Base-by-base conservation (phyloP, 2,113 vertebrate genomes). In the Paralichthys olivaceus region DNA sequence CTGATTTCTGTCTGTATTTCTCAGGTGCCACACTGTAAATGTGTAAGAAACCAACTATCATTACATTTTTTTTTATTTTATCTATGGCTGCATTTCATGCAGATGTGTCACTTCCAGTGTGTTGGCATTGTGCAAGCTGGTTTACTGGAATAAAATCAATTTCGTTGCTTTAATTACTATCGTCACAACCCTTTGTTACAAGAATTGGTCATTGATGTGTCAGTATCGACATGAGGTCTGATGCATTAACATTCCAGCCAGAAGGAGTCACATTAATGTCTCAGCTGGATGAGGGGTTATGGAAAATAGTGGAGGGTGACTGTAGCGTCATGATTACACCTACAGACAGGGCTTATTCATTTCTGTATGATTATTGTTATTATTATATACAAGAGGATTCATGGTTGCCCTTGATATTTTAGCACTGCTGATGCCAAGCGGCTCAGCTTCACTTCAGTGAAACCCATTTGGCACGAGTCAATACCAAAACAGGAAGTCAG, bases 401-500 rank as follows among this genome's bases (percentile, higher is more conserved):
- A 11, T 37, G 72, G 11, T 60, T 45, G 69, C 28, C 66, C 67
- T 58, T 62, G 47, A 49, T 60, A 37, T 57, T 4, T 28, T 47
- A 14, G 25, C 49, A 15, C 63, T 34, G 54, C 72, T 77, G 81
- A 53, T 75, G 83, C 78, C 72, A 86, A 84, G 73, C 45, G 11
- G 65, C 79, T 83, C 34, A 15, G 1, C 77, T 78, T 79, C 84
- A 65, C 74, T 81, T 75, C 85, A 77, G 74, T 4, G 54, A 77
- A 71, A 77, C 83, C 89, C 77, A 91, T 87, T 89, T 88, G 87
- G 91, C 91, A 91, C 85, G 22, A 90, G 85, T 94, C 83, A 43
- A 91, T 91, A 89, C 83, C 87, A 69, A 90, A 91, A 90, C 90
- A 94, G 92, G 91, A 94, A 94, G 90, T 91, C 82, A 71, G n/a